Evolutionary conservation across 1,140 invertebrate genomes (phyloP).

Genomic region (Helicoverpa armigera): DNA sequence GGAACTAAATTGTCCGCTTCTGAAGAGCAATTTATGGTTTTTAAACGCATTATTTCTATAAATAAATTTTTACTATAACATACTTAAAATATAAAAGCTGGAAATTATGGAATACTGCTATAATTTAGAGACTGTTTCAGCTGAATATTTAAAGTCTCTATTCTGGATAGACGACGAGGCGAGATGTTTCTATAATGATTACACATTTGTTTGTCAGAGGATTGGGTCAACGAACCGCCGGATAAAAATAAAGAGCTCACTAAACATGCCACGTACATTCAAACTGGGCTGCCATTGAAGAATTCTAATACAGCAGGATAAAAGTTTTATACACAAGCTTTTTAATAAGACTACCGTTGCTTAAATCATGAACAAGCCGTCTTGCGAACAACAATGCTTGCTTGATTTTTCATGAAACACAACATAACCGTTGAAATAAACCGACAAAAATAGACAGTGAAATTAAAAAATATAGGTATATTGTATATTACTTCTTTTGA

Average conservation of each 20-base stretch:
- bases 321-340: not conserved
- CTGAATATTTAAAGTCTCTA: not conserved
- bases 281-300: conserved; percentile 28
- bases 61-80: too few relatives aligned
- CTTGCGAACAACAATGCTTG: too few relatives aligned
- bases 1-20: too few relatives aligned
- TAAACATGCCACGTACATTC: conserved; percentile 52
- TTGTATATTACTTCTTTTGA: too few relatives aligned
- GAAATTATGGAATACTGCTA: too few relatives aligned
- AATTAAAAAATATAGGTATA: too few relatives aligned
- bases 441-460: too few relatives aligned
- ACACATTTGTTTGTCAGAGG: conserved; percentile 43
- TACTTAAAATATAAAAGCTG: too few relatives aligned
- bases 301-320: conserved; percentile 22
- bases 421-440: too few relatives aligned
- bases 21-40: not conserved
- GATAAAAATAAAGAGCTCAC: conserved; percentile 65
- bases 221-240: conserved; percentile 58
- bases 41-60: not conserved
- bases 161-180: conserved; percentile 22
- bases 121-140: not conserved
- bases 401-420: too few relatives aligned
- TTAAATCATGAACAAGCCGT: not conserved
- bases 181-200: conserved; percentile 44
- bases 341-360: not conserved